Evolutionary conservation across 1,140 invertebrate species (phyloP).

Genomic region (Argopecten irradians): DNA sequence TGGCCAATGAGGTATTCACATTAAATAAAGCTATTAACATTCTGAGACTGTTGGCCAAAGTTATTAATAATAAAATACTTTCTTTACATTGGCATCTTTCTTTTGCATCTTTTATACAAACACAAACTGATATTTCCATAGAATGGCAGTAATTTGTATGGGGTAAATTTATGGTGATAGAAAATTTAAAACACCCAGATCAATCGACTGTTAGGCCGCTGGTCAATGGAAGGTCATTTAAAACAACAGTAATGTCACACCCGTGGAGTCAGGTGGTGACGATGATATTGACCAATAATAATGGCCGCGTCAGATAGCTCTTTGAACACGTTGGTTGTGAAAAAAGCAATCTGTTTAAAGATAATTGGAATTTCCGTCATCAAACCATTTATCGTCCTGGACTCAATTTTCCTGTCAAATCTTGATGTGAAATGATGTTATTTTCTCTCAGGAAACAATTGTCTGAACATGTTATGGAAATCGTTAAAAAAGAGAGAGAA

Average conservation of each 20-base stretch:
- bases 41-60: too few relatives aligned
- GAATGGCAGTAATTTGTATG: background rate
- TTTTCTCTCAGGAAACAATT: background rate
- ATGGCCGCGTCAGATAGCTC: background rate
- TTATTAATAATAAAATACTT: too few relatives aligned
- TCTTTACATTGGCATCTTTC: too few relatives aligned
- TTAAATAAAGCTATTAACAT: too few relatives aligned
- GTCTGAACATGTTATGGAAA: background rate
- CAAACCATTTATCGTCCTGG: background rate
- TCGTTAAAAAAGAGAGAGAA: background rate
- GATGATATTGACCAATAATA: background rate
- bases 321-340: background rate
- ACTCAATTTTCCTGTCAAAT: background rate
- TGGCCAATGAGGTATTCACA: too few relatives aligned
- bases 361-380: slow-evolving; percentile 3
- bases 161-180: background rate
- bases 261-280: background rate
- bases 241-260: background rate
- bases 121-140: too few relatives aligned
- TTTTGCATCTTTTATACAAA: too few relatives aligned
- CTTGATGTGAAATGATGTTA: background rate
- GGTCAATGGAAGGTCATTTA: background rate
- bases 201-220: background rate
- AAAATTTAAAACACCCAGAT: background rate
- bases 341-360: background rate